Base-by-base conservation (phyloP, 2,888 invertebrate species). In the Melanchra persicariae region DNA sequence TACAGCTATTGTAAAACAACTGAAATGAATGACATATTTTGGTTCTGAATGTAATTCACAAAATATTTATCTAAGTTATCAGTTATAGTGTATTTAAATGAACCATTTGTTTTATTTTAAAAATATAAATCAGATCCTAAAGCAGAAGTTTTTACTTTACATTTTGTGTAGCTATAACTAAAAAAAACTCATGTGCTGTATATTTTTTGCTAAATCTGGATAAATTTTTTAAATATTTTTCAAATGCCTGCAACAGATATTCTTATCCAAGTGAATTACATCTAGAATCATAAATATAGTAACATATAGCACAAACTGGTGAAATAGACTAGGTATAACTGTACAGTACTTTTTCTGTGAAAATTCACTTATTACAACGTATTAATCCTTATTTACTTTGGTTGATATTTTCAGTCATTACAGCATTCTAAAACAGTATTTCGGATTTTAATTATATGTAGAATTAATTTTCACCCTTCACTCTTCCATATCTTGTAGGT, bases 1-100 rank as follows among this genome's bases (percentile, higher is more conserved):
- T 77, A 74, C 45, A 68, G 37, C 55, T 78, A 78, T 71, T 73
- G 55, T 81, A 72, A 77, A 34, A 67, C 40, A 81, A 77, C 30
- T 34, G n/a, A 80, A 74, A 55, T 73, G 60, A 60, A 63, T 22
- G 34, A 17, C 51, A 59, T 15, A 4, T 17, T 22, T 24, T 58
- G 10, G 52, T 59, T 67, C 67, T 59, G 40, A 68, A 49, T 52
- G 34, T 62, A 60, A 62, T 65, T 74, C 54, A 79, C 49, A 22
- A 4, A 30, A 30, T 4, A 4, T 2, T 4, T 7, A 15, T 22
- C 8, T 17, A 59, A 47, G 22, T 8, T 47, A 57, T 17, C 24
- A 2, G 0, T n/a, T 2, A 51, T 40, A 43, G 55, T 63, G 63
- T 12, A 62, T 51, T 43, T 30, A 17, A 40, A 61, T 12, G 0